phyloP scores from a whole-genome alignment of 2,888 invertebrate species.

The Aphodius sticticus region DNA sequence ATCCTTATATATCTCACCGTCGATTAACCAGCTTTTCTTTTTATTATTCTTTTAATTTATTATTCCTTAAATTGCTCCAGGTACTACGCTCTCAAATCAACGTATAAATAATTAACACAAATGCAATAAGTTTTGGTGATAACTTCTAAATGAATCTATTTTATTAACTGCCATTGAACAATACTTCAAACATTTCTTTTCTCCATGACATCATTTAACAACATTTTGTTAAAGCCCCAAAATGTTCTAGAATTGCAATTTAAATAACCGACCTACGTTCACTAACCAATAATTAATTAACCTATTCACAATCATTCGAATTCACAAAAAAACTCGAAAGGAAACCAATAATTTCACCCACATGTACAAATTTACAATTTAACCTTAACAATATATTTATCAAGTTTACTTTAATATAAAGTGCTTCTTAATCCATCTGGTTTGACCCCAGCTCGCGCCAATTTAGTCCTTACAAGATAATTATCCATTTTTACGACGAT shows the following conservation, averaged over 20 bases:
- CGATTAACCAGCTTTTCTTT: no score
- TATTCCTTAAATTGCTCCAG: no score
- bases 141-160: no score
- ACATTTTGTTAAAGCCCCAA: conserved; percentile 5
- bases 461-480: background rate
- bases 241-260: background rate
- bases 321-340: background rate
- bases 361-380: background rate
- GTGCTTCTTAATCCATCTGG: conserved; percentile 9
- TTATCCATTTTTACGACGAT: conserved; percentile 15
- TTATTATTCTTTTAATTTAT: no score
- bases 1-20: no score
- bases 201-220: background rate
- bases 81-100: no score
- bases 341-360: background rate
- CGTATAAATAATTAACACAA: no score
- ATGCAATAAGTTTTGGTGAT: no score
- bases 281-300: no score
- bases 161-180: no score
- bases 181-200: no score
- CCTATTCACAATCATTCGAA: background rate
- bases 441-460: background rate
- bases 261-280: background rate
- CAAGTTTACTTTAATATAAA: conserved; percentile 25
- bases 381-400: conserved; percentile 10